A percentile compares a stretch with the other conserved stretches of the same genome.
phyloP scores from a whole-genome alignment of 2,797 vertebrate species.

The Peromyscus melanophrys region DNA sequence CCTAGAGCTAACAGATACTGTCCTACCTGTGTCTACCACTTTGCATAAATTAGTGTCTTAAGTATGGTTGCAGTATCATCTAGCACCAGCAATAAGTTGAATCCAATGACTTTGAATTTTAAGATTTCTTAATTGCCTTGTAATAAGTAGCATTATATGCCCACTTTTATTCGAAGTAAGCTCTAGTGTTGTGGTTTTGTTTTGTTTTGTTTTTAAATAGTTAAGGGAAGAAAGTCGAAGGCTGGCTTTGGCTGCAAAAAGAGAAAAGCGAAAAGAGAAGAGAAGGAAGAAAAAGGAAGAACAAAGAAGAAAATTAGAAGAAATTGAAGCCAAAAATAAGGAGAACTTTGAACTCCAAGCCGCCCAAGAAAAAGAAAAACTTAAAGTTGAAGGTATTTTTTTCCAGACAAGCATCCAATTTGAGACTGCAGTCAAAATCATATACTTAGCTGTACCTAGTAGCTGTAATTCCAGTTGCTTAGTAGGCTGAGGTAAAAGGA shows the following conservation, averaged over 20 bases:
- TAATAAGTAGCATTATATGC: not conserved
- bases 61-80: not conserved
- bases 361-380: slow-evolving; percentile 92
- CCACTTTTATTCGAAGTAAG: slow-evolving; percentile 14
- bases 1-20: not conserved
- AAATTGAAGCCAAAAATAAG: slow-evolving; percentile 93
- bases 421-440: slow-evolving; percentile 14
- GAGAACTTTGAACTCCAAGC: slow-evolving; percentile 92
- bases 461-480: not conserved
- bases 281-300: slow-evolving; percentile 93
- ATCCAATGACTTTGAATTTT: slow-evolving; percentile 59
- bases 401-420: not conserved
- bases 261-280: slow-evolving; percentile 93
- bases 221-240: slow-evolving; percentile 92
- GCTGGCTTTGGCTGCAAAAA: slow-evolving; percentile 92
- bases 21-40: not conserved
- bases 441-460: not conserved
- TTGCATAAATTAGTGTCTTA: not conserved
- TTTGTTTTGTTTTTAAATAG: slow-evolving; percentile 82
- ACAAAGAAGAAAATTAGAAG: slow-evolving; percentile 92
- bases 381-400: slow-evolving; percentile 91
- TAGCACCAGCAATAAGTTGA: slow-evolving; percentile 33
- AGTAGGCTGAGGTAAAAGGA: not conserved
- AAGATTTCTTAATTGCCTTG: not conserved
- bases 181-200: slow-evolving; percentile 45